Percentiles rank a stretch among this genome's conserved stretches.
Conservation (phyloP, 2,113 vertebrate species). For the Psophia crepitans region DNA sequence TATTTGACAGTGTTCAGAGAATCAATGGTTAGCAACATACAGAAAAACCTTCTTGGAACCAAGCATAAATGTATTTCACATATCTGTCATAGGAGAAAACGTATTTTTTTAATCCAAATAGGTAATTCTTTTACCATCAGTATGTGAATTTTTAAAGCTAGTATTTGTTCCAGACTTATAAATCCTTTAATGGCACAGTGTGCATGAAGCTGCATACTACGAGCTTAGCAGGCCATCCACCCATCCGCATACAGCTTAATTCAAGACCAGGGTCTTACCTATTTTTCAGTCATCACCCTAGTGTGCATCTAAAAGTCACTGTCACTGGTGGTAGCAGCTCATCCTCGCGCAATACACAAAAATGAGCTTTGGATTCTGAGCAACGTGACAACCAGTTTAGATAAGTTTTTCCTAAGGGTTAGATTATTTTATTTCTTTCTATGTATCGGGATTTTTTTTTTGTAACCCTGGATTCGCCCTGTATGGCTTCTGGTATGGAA, state of each 20-base stretch:
- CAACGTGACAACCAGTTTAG: background rate
- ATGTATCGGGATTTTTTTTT: fast-evolving
- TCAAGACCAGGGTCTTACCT: background rate
- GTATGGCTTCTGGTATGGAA: background rate
- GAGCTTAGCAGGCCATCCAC: background rate
- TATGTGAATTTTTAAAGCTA: background rate
- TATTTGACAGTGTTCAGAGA: background rate
- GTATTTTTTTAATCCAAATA: background rate
- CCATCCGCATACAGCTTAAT: background rate
- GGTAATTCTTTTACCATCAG: background rate
- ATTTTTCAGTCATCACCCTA: background rate
- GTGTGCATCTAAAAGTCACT: background rate
- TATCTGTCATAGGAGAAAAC: background rate
- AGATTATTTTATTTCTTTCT: background rate
- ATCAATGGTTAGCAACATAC: background rate
- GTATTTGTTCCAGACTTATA: background rate
- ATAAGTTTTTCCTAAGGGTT: background rate
- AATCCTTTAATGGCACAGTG: background rate
- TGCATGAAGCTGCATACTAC: background rate
- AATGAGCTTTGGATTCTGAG: background rate
- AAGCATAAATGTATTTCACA: background rate
- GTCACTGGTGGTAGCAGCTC: background rate
- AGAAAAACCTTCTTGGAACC: background rate
- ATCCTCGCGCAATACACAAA: fast-evolving
- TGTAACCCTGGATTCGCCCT: background rate